A percentile compares a stretch with the other conserved stretches of the same genome.
Evolutionary conservation across 2,888 invertebrate species (phyloP).

Genomic region (Gibbula magus): DNA sequence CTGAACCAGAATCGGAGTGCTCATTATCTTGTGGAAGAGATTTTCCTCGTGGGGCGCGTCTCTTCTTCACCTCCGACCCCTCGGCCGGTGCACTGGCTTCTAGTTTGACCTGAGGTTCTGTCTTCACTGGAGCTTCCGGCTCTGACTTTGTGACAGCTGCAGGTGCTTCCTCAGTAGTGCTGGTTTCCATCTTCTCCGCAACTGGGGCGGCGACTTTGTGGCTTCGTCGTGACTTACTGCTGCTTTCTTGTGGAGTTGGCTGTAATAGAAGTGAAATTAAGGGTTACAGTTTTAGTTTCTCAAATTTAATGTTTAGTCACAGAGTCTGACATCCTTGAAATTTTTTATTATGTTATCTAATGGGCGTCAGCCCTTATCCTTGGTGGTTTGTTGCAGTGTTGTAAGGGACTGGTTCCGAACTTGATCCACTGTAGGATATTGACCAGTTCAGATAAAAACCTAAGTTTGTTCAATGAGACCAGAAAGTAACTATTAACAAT

Average conservation of each 20-base stretch:
- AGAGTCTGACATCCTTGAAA: too few species aligned
- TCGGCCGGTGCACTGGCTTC: not conserved
- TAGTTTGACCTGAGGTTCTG: not conserved
- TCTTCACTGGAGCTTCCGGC: not conserved
- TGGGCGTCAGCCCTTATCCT: too few species aligned
- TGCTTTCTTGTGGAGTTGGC: not conserved
- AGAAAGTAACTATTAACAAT: too few species aligned
- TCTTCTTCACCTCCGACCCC: slow-evolving; percentile 4
- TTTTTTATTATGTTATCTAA: too few species aligned
- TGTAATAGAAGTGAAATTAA: too few species aligned
- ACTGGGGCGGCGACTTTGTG: not conserved
- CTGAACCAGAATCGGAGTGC: slow-evolving; percentile 44
- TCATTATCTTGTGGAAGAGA: slow-evolving; percentile 22
- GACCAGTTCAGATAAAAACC: too few species aligned
- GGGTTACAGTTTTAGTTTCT: too few species aligned
- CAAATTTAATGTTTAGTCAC: too few species aligned
- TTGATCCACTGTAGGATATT: too few species aligned
- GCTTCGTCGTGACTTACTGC: not conserved
- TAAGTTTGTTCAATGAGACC: too few species aligned
- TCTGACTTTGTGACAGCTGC: not conserved
- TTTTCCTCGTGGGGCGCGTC: not conserved
- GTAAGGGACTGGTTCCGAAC: too few species aligned
- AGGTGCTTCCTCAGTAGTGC: not conserved
- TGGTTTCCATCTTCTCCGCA: not conserved
- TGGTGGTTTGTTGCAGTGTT: too few species aligned